These are phyloP conservation scores for Manacus vitellinus DNA, from an alignment of 2,113 vertebrate genomes.

Conservation along the genomic window DNA sequence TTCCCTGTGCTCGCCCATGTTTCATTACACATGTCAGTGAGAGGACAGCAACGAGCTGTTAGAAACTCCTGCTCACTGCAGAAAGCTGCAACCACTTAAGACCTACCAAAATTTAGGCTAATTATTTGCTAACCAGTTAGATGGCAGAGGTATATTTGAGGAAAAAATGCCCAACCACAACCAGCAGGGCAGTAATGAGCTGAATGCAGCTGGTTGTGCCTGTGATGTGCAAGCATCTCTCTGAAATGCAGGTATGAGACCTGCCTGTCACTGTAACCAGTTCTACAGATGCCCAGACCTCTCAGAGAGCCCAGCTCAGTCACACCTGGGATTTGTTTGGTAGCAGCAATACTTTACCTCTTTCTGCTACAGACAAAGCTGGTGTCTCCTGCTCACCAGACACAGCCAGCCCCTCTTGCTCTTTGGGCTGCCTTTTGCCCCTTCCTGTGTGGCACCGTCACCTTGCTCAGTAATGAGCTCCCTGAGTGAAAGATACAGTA, in stretches of 20 bases:
- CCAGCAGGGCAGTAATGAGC: neutral
- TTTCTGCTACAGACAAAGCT: neutral
- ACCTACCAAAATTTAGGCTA: neutral
- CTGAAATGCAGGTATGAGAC: neutral
- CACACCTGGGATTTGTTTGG: fast-evolving
- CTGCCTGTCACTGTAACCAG: neutral
- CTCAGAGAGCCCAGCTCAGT: neutral
- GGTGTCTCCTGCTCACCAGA: neutral
- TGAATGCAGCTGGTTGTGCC: neutral
- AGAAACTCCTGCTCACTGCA: neutral
- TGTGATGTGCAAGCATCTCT: neutral
- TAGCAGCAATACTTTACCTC: neutral
- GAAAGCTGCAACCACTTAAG: neutral
- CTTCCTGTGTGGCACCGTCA: neutral
- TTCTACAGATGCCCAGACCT: neutral
- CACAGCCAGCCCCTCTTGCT: neutral
- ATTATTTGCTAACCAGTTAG: neutral
- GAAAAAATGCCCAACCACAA: neutral
- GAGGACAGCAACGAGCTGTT: neutral
- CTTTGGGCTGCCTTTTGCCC: neutral
- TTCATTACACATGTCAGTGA: neutral
- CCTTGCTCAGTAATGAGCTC: neutral
- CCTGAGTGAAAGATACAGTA: fast-evolving
- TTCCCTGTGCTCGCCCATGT: neutral
- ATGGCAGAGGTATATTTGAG: neutral